These are phyloP conservation scores for Brachionus rubens DNA, from an alignment of 1,140 invertebrate genomes.

Conservation along the genomic window DNA sequence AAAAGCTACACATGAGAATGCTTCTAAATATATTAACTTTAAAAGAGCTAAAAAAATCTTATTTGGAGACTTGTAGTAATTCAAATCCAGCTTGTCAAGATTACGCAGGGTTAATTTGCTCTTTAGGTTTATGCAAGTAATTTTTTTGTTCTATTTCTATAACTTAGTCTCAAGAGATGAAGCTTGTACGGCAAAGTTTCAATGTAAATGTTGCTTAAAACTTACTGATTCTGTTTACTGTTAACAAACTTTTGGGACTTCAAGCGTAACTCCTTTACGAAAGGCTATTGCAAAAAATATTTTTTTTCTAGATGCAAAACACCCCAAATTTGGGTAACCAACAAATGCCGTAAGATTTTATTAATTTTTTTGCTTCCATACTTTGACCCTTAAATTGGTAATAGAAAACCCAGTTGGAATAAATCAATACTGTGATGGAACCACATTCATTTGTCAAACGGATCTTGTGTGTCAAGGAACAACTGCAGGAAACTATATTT, in stretches of 20 bases:
- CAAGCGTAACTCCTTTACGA: no score
- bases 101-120: conserved; percentile 10
- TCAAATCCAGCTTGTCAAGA: conserved; percentile 13
- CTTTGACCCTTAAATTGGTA: background rate
- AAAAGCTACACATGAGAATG: background rate
- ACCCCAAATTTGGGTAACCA: background rate
- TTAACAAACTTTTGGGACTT: no score
- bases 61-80: background rate
- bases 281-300: no score
- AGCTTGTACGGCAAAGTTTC: no score
- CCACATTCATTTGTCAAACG: background rate
- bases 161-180: no score
- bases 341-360: conserved; percentile 39
- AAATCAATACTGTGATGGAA: conserved; percentile 28
- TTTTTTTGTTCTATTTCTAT: no score
- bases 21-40: background rate
- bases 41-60: background rate
- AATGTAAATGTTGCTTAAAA: no score
- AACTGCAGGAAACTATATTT: background rate
- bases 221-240: no score
- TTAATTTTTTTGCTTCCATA: background rate
- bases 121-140: background rate
- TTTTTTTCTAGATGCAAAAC: background rate
- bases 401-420: conserved; percentile 28
- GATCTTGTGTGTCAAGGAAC: background rate